Evolutionary conservation across 2,113 vertebrate species (phyloP), one percentile per base, ranked within the genome.

Genomic region (Prionailurus bengalensis): DNA sequence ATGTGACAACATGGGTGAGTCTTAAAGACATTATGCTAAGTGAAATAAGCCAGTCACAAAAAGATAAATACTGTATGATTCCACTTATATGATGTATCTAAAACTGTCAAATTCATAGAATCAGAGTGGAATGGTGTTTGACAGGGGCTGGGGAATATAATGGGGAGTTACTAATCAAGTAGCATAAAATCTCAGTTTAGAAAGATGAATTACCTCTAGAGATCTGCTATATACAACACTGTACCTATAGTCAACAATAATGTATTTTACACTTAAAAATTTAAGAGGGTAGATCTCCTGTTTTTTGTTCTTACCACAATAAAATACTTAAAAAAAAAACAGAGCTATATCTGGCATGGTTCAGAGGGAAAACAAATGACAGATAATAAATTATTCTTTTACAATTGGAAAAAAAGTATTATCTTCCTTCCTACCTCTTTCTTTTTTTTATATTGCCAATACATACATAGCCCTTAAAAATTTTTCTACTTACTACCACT

Each of bases 401-500:
- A 73, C 33, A 27, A 42, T 53, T 82, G 61, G 13, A 92, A 36
- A 81, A 80, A 88, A 39, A 45, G 12, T 73, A 61, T 73, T 65
- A 82, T 55, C 19, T 66, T 83, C 33, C 48, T 88, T 66, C 10
- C 42, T 86, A 90, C 33, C 17, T 78, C n/a, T 89, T 88, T 51
- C 63, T 65, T 80, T 33, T 33, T 66, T 53, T 53, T 42, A 88
- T 92, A 85, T 95, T 48, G 5, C 36, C 63, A 70, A n/a, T 21
- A 16, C 19, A 53, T 86, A 91, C 19, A 53, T 86, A 91, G 33
- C 17, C 23, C 48, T 78, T 93, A 53, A 15, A 71, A 95, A 93
- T 61, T 74, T 95, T 92, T 73, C 48, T 80, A 63, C 48, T 80
- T n/a, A 36, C 31, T 68, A 85, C 82, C n/a, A 74, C 33, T 91